Evolutionary conservation across 2,888 invertebrate genomes (phyloP).

Genomic region (Leptothorax acervorum): DNA sequence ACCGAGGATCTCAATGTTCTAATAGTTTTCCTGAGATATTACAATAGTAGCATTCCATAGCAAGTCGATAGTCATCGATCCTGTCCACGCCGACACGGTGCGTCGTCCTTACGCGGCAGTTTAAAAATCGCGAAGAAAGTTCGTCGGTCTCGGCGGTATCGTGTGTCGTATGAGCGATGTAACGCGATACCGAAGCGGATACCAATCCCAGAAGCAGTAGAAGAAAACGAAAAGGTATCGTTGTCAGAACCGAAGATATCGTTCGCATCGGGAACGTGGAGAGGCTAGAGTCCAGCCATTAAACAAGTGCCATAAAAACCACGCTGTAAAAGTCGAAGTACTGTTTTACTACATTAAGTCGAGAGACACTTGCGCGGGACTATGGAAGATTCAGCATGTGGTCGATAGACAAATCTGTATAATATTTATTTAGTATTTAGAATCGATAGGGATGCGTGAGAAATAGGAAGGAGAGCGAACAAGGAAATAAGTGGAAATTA

Average conservation of each 20-base stretch:
- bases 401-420: conserved; percentile 71
- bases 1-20: conserved; percentile 23
- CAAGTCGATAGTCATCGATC: conserved; percentile 80
- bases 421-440: conserved; percentile 79
- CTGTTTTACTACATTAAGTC: conserved; percentile 61
- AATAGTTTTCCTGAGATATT: conserved; percentile 71
- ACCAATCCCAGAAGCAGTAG: conserved; percentile 16
- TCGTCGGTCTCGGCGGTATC: conserved; percentile 48
- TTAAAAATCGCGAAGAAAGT: conserved; percentile 52
- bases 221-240: neutral
- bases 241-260: conserved; percentile 35
- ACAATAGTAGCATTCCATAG: conserved; percentile 83
- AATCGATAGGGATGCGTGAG: conserved; percentile 29
- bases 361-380: conserved; percentile 55
- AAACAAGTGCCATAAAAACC: conserved; percentile 84
- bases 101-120: conserved; percentile 19
- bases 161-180: conserved; percentile 54
- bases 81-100: conserved; percentile 71
- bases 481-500: neutral
- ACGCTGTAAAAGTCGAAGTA: conserved; percentile 62
- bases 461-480: neutral
- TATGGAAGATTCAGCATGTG: conserved; percentile 37
- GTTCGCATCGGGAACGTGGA: conserved; percentile 55
- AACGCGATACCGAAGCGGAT: conserved; percentile 54
- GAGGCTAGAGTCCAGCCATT: conserved; percentile 81